These are phyloP conservation scores for Coelopa pilipes DNA, from an alignment of 2,888 invertebrate genomes.

Conservation along the genomic window DNA sequence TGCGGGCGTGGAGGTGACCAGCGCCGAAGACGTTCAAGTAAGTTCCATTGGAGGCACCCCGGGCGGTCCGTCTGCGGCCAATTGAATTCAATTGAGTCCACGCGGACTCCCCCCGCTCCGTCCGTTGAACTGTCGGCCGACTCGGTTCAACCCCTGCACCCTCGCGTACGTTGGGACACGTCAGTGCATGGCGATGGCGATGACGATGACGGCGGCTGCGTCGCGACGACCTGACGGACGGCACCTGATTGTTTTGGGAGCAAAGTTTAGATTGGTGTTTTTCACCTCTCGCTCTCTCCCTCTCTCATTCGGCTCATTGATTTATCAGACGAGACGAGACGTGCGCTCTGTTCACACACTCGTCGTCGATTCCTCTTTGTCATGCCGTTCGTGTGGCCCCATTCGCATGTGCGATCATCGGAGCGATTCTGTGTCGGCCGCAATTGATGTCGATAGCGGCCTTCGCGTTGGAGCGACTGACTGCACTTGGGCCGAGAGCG, in stretches of 20 bases:
- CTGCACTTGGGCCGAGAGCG: not conserved
- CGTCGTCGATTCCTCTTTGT: not conserved
- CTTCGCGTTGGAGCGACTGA: too few relatives aligned
- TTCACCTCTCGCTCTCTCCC: not conserved
- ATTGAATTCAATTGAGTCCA: not conserved
- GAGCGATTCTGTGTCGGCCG: not conserved
- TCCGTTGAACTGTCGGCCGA: not conserved
- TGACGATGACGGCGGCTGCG: not conserved
- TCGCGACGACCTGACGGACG: not conserved
- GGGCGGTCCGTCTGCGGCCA: too few relatives aligned
- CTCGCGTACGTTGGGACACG: slow-evolving; percentile 8
- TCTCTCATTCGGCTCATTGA: not conserved
- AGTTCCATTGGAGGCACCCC: not conserved
- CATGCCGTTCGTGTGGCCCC: not conserved
- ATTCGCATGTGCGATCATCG: not conserved
- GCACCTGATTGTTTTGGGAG: not conserved
- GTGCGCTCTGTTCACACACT: not conserved
- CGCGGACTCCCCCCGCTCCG: too few relatives aligned
- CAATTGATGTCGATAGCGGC: not conserved
- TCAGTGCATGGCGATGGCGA: not conserved
- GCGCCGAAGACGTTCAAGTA: not conserved
- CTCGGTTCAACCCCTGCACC: not conserved
- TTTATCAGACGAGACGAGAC: too few relatives aligned
- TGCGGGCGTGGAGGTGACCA: slow-evolving; percentile 4
- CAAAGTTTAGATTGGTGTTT: not conserved